These are phyloP conservation scores for Drosophila varians DNA, from an alignment of 1,140 invertebrate genomes.

Conservation along the genomic window DNA sequence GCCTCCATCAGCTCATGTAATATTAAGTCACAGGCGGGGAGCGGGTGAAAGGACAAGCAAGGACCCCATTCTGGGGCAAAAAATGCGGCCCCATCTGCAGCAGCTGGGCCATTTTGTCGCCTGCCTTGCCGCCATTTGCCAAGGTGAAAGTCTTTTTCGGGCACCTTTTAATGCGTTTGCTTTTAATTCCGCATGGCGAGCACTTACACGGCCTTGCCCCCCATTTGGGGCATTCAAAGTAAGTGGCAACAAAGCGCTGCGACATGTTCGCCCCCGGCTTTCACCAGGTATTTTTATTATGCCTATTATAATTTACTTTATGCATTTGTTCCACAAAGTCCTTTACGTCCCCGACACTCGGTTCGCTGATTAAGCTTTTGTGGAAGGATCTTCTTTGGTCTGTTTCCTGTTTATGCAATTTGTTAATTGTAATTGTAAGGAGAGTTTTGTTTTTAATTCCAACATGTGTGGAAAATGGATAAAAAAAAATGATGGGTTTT, in stretches of 20 bases:
- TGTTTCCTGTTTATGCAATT: constrained; percentile 49
- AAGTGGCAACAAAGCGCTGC: constrained; percentile 59
- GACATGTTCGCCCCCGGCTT: constrained; percentile 62
- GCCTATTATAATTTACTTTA: constrained; percentile 81
- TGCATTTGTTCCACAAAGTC: constrained; percentile 52
- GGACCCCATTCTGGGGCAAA: not conserved
- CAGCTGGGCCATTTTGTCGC: constrained; percentile 72
- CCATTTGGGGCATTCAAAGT: constrained; percentile 45
- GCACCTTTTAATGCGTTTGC: constrained; percentile 80
- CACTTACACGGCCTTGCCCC: constrained; percentile 69
- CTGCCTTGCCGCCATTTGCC: constrained; percentile 51
- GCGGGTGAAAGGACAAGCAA: not conserved
- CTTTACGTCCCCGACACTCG: constrained; percentile 20
- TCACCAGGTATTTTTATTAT: constrained; percentile 73
- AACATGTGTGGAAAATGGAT: no score
- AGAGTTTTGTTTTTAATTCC: constrained; percentile 6
- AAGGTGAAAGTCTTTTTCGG: constrained; percentile 80
- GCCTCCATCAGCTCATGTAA: constrained; percentile 63
- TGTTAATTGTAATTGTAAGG: constrained; percentile 60
- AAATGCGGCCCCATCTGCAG: constrained; percentile 52
- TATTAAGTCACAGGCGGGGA: constrained; percentile 59
- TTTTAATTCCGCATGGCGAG: constrained; percentile 75
- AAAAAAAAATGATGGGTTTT: no score
- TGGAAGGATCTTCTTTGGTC: constrained; percentile 20
- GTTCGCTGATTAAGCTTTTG: constrained; percentile 41